Evolutionary conservation across 2,113 vertebrate species (phyloP).

Genomic region (Pseudopodoces humilis): DNA sequence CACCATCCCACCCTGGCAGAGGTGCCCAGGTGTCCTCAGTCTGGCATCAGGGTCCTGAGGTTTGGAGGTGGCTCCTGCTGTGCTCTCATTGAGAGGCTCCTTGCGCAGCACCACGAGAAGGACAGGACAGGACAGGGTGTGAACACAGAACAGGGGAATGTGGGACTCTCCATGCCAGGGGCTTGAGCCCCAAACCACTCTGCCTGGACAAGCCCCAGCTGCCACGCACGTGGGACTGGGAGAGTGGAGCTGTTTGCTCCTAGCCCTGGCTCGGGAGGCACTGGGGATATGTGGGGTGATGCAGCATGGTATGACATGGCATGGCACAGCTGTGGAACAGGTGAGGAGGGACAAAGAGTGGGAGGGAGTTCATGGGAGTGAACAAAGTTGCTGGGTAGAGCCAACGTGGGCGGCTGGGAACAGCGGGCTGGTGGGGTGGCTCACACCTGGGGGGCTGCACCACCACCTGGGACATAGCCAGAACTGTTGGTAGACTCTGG

Average conservation of each 20-base stretch:
- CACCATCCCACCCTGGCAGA: accelerated
- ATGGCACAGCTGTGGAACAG: accelerated
- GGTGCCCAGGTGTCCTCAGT: neutral
- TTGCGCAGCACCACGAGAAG: accelerated
- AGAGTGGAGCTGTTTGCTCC: neutral
- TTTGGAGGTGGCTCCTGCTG: accelerated
- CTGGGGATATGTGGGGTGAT: accelerated
- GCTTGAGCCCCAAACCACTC: neutral
- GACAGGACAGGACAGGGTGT: neutral
- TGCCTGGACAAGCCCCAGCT: neutral
- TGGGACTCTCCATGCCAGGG: neutral
- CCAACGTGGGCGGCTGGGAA: neutral
- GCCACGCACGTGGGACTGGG: accelerated
- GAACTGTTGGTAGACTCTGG: neutral
- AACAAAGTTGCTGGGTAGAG: neutral
- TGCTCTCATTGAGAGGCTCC: neutral
- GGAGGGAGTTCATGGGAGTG: neutral
- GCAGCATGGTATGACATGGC: accelerated
- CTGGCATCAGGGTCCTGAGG: accelerated
- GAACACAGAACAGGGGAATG: neutral
- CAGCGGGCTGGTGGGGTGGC: neutral
- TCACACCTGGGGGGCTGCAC: neutral
- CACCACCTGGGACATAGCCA: accelerated
- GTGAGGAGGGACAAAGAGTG: neutral
- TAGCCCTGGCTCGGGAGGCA: accelerated